phyloP scores from a whole-genome alignment of 1,140 invertebrate species.

The Liolophura sinensis region DNA sequence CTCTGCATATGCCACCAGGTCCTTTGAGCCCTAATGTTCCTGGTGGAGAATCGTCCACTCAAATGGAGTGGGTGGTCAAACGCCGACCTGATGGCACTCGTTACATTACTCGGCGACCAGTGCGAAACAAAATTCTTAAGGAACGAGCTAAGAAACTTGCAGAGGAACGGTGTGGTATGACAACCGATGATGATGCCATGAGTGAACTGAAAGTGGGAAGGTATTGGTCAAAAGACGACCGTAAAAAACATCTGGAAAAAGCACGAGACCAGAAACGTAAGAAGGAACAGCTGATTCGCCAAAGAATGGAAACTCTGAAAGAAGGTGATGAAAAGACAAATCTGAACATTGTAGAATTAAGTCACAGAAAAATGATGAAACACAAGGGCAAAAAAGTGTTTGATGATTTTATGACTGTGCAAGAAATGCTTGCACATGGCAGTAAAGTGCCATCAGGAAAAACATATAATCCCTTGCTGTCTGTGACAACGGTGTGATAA shows the following conservation, averaged over 20 bases:
- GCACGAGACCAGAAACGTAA: conserved; percentile 67
- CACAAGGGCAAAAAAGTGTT: conserved; percentile 59
- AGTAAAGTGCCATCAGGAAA: conserved; percentile 49
- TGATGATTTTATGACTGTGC: conserved; percentile 63
- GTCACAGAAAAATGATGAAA: conserved; percentile 62
- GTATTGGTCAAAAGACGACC: conserved; percentile 81
- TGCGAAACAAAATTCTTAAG: conserved; percentile 71
- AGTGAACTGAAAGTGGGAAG: conserved; percentile 80
- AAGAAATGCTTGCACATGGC: conserved; percentile 62
- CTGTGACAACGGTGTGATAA: conserved; percentile 56
- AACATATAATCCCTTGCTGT: conserved; percentile 52
- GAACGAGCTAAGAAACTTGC: conserved; percentile 72
- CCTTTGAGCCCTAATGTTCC: conserved; percentile 26
- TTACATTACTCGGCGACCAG: conserved; percentile 76
- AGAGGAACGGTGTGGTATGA: conserved; percentile 73
- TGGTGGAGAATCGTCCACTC: conserved; percentile 37
- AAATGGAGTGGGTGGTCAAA: conserved; percentile 82
- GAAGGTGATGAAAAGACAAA: conserved; percentile 52
- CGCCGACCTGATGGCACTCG: conserved; percentile 75
- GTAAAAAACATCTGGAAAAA: conserved; percentile 74
- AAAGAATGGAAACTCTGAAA: conserved; percentile 56
- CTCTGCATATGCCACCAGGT: too few species aligned
- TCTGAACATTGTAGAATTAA: conserved; percentile 59
- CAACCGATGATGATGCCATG: conserved; percentile 81
- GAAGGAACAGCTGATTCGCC: conserved; percentile 49